phyloP scores from a whole-genome alignment of 2,888 invertebrate genomes.

The Luperina nickerlii region DNA sequence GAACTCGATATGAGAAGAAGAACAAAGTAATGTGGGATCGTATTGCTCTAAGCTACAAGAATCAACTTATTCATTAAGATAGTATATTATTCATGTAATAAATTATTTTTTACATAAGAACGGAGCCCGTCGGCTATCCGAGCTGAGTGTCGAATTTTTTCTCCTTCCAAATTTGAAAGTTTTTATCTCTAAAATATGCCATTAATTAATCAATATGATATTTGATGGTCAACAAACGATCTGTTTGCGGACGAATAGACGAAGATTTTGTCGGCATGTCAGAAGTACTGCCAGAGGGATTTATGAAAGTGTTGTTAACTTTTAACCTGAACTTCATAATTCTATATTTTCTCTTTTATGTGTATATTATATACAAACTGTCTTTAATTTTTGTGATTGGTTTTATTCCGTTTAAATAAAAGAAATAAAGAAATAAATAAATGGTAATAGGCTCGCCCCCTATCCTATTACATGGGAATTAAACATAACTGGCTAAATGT shows the following conservation, averaged over 20 bases:
- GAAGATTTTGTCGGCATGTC: too few species aligned
- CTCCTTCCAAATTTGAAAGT: neutral
- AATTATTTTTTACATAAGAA: neutral
- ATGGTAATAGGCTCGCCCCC: too few species aligned
- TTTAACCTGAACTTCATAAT: neutral
- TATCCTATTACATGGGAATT: too few species aligned
- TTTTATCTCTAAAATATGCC: neutral
- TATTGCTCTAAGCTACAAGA: neutral
- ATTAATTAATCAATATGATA: too few species aligned
- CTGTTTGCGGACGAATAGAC: neutral
- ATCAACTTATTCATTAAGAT: too few species aligned
- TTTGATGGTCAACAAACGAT: neutral
- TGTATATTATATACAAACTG: too few species aligned
- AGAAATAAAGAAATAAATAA: too few species aligned
- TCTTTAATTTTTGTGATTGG: too few species aligned
- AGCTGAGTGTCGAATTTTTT: neutral
- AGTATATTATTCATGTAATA: neutral
- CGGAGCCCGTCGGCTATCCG: neutral
- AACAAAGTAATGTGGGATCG: neutral
- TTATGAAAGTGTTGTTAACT: neutral
- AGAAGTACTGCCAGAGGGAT: neutral
- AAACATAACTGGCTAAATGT: too few species aligned
- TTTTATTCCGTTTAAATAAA: too few species aligned
- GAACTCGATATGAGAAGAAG: neutral
- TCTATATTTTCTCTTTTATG: neutral